Evolutionary conservation across 2,113 vertebrate genomes (phyloP), one percentile per base, ranked within the genome.

Genomic region (Lichenostomus cassidix): DNA sequence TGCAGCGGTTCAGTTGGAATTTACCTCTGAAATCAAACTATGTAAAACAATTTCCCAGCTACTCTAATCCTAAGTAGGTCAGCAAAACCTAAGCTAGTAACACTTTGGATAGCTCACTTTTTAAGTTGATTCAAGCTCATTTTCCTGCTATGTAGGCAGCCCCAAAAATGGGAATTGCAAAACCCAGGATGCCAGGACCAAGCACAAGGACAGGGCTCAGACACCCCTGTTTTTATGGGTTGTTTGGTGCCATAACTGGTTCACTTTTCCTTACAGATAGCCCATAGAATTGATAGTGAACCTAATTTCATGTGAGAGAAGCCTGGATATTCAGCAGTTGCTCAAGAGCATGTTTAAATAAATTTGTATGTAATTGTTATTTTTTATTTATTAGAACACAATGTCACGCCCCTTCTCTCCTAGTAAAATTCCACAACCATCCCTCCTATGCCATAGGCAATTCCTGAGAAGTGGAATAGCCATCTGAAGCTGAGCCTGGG

Each of bases 161-260:
- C 7, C 13, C 47, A 52, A 24, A 21, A 35, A 27, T 14, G 31
- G 23, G 42, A 59, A 31, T 10, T 39, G 7, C 60, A 77, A 65
- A 84, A 11, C 31, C 20, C 60, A 64, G 60, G 62, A 62, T 69
- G 10, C 37, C 50, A 23, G 42, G 29, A 29, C 5, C 15, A 35
- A 42, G 28, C 5, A n/a, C 22, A 62, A 29, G 7, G 37, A 11
- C 0, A 39, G 31, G 20, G 41, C n/a, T 49, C 13, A 18, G 7
- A 24, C 6, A 2, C 3, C 12, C 11, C 4, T 1, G 5, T 31
- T 68, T 68, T n/a, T 53, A 5, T 49, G 33, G 2, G 16, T 12
- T 4, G 0, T 27, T 67, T 6, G 12, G 5, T 69, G 10, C 24
- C 15, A 31, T 35, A 21, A 59, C 14, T 67, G 9, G 7, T 39